These are phyloP conservation scores for Odontocolon sp. DNA, from an alignment of 2,888 invertebrate species.

Conservation along the genomic window DNA sequence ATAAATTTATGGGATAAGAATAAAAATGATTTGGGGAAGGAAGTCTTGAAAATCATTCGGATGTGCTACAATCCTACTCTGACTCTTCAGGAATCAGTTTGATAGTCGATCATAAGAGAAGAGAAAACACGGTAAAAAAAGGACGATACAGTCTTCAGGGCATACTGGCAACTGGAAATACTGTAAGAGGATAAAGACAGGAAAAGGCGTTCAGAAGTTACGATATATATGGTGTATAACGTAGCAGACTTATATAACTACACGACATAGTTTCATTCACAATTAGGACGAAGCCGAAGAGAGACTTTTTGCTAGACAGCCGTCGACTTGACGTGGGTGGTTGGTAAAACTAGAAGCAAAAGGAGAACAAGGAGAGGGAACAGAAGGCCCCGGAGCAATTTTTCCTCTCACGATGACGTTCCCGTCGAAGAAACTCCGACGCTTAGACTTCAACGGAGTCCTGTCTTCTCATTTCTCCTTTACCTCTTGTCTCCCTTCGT, in stretches of 20 bases:
- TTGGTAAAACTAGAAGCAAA: slow-evolving; percentile 1
- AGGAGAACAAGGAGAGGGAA: slow-evolving; percentile 26
- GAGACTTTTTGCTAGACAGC: slow-evolving; percentile 52
- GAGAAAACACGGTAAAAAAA: not conserved
- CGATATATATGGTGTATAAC: slow-evolving; percentile 32
- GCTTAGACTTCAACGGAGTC: slow-evolving; percentile 47
- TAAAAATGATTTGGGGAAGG: too few relatives aligned
- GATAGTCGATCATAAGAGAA: not conserved
- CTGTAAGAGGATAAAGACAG: slow-evolving; percentile 20
- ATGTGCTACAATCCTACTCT: slow-evolving; percentile 9
- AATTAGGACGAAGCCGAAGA: slow-evolving; percentile 62
- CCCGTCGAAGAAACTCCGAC: slow-evolving; percentile 59
- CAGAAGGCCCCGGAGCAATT: slow-evolving; percentile 64
- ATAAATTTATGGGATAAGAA: too few relatives aligned
- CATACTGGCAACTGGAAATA: slow-evolving; percentile 45
- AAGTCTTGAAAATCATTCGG: not conserved
- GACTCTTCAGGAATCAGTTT: not conserved
- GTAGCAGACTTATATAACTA: slow-evolving; percentile 11
- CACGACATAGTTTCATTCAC: slow-evolving; percentile 59
- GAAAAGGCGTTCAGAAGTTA: slow-evolving; percentile 8
- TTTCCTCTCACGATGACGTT: slow-evolving; percentile 59
- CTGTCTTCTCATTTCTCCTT: slow-evolving; percentile 13
- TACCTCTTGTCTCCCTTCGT: not conserved
- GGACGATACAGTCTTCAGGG: slow-evolving; percentile 25
- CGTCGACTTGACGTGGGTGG: slow-evolving; percentile 3